Percentiles rank a stretch among this genome's conserved stretches.
Evolutionary conservation across 2,888 invertebrate species (phyloP).

Genomic region (Panopea generosa): DNA sequence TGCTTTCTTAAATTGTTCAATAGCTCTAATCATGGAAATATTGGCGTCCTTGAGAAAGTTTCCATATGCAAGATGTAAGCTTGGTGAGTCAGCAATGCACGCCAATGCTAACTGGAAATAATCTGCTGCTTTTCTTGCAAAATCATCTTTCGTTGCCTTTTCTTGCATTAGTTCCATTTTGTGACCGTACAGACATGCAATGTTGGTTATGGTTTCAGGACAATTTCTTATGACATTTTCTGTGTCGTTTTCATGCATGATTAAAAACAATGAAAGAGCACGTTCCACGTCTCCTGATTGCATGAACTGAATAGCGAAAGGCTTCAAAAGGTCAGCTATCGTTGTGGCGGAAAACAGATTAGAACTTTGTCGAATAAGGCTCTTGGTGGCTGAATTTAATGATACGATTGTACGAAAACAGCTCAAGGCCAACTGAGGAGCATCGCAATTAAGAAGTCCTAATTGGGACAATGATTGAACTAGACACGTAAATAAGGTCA

Average conservation of each 20-base stretch:
- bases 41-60: constrained; percentile 41
- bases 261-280: constrained; percentile 25
- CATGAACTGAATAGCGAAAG: constrained; percentile 29
- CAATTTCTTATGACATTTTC: constrained; percentile 14
- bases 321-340: constrained; percentile 46
- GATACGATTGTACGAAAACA: constrained; percentile 43
- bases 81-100: constrained; percentile 37
- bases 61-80: constrained; percentile 49
- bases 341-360: constrained; percentile 32
- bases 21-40: constrained; percentile 15
- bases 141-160: not conserved
- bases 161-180: constrained; percentile 1
- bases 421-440: constrained; percentile 10
- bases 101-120: constrained; percentile 28
- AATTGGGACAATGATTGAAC: constrained; percentile 41
- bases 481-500: constrained; percentile 41
- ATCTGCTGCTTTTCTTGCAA: constrained; percentile 11
- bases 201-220: constrained; percentile 39
- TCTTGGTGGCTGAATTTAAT: constrained; percentile 28
- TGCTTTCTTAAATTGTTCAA: constrained; percentile 37
- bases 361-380: constrained; percentile 27
- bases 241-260: constrained; percentile 24
- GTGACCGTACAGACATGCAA: constrained; percentile 38
- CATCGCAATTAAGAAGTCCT: constrained; percentile 26
- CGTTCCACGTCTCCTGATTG: constrained; percentile 39